A percentile compares a stretch with the other conserved stretches of the same genome.
phyloP scores from a whole-genome alignment of 2,888 invertebrate genomes.

The Artemia sinica region DNA sequence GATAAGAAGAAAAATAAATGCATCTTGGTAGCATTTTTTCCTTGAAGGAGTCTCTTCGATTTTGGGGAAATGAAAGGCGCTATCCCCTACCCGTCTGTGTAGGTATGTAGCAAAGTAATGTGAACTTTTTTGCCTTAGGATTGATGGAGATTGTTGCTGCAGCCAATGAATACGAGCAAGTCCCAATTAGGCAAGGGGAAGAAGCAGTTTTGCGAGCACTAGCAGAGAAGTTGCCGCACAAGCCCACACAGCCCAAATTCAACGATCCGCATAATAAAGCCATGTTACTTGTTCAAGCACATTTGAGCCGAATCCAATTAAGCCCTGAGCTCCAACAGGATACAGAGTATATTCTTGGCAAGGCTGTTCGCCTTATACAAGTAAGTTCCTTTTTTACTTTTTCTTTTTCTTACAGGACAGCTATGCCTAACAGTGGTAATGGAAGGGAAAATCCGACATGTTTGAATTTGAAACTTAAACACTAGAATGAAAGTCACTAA shows the following conservation, averaged over 20 bases:
- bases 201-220: slow-evolving; percentile 60
- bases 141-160: slow-evolving; percentile 93
- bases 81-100: no score
- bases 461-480: no score
- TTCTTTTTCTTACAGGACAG: no score
- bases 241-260: slow-evolving; percentile 54
- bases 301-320: slow-evolving; percentile 78
- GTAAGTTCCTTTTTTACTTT: background rate
- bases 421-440: no score
- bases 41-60: no score
- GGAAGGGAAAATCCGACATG: no score
- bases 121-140: slow-evolving; percentile 31
- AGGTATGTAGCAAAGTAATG: no score
- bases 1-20: no score
- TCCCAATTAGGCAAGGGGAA: slow-evolving; percentile 86
- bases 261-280: slow-evolving; percentile 96
- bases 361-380: slow-evolving; percentile 66
- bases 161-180: slow-evolving; percentile 86
- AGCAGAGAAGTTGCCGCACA: slow-evolving; percentile 43
- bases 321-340: slow-evolving; percentile 93
- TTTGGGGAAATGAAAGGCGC: no score
- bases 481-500: no score
- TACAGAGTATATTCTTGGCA: slow-evolving; percentile 71
- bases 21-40: no score
- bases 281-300: slow-evolving; percentile 84